These are phyloP conservation scores for Gobius niger DNA, from an alignment of 2,113 vertebrate species.

Conservation along the genomic window DNA sequence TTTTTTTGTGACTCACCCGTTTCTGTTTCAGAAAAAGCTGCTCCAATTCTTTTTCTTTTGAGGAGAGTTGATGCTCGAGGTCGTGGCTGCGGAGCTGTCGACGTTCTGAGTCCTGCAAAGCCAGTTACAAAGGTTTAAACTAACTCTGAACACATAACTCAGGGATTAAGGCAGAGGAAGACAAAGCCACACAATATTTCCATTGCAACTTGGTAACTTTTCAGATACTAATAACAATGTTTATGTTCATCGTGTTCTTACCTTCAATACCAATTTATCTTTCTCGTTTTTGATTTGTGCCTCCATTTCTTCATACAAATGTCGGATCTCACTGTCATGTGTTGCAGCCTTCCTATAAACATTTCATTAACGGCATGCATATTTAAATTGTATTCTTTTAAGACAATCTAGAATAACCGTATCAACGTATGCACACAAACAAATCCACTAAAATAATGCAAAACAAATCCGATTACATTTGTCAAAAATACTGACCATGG, in stretches of 20 bases:
- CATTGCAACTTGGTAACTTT: neutral
- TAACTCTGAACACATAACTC: neutral
- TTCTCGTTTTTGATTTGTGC: slow-evolving; percentile 90
- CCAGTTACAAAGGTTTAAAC: slow-evolving; percentile 5
- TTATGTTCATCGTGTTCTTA: slow-evolving; percentile 30
- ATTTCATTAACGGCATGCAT: neutral
- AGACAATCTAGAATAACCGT: neutral
- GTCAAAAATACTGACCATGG: neutral
- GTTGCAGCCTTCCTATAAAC: slow-evolving; percentile 83
- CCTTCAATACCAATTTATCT: slow-evolving; percentile 83
- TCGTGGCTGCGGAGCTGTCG: slow-evolving; percentile 82
- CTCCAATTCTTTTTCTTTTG: slow-evolving; percentile 88
- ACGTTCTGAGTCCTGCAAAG: slow-evolving; percentile 81
- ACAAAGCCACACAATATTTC: neutral
- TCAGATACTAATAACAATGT: neutral
- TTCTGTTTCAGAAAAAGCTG: slow-evolving; percentile 84
- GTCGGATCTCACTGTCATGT: slow-evolving; percentile 87
- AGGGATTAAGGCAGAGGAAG: neutral
- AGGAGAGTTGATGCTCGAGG: slow-evolving; percentile 79
- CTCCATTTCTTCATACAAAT: slow-evolving; percentile 96
- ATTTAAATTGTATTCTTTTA: neutral
- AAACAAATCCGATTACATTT: neutral
- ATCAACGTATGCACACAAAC: neutral
- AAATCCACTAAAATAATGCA: neutral
- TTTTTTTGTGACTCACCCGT: slow-evolving; percentile 64